Evolutionary conservation across 2,797 vertebrate genomes (phyloP), one percentile per base, ranked within the genome.

Genomic region (Hydrolagus colliei): DNA sequence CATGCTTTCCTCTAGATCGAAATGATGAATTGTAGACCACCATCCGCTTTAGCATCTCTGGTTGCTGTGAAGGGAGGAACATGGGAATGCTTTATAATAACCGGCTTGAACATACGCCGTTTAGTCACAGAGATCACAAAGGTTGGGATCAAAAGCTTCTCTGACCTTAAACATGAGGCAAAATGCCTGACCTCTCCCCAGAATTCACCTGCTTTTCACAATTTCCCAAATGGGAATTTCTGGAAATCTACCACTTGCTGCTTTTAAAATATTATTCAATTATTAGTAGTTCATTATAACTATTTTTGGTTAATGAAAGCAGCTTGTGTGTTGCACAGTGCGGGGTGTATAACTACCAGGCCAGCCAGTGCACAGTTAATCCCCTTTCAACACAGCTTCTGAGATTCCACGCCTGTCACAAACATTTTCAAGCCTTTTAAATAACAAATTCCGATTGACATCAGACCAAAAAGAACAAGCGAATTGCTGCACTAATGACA

Each of bases 41-140:
- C 97, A 99, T 99, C 92, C 97, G 93, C 93, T 98, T 99, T 90
- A 99, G 93, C 97, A 99, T 99, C 93, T 98, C 96, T 41, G 95
- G 96, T 72, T 97, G 97, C 98, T 99, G 95, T 87, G 96, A 95
- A 89, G 86, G 92, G 88, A 93, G 87, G 72, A 90, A 84, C 67
- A 35, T n/a, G 71, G 41, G 2, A 52, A 52, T 52, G 41, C 41
- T 52, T 52, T 52, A 52, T 6, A 52, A 3, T 6, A 6, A 52
- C 41, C 41, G 41, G 41, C 6, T 52, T 1, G 3, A 1, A 52
- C 6, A 52, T 52, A 52, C 6, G 1, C 6, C 2, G 41, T 52
- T 52, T 52, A 52, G 41, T 52, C 41, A 52, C 41, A 52, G 41
- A 52, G 6, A 3, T 6, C 1, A 6, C 2, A 6, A 52, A 52